These are phyloP conservation scores for Siphonodentalium dalli DNA, from an alignment of 2,888 invertebrate species.

Conservation along the genomic window DNA sequence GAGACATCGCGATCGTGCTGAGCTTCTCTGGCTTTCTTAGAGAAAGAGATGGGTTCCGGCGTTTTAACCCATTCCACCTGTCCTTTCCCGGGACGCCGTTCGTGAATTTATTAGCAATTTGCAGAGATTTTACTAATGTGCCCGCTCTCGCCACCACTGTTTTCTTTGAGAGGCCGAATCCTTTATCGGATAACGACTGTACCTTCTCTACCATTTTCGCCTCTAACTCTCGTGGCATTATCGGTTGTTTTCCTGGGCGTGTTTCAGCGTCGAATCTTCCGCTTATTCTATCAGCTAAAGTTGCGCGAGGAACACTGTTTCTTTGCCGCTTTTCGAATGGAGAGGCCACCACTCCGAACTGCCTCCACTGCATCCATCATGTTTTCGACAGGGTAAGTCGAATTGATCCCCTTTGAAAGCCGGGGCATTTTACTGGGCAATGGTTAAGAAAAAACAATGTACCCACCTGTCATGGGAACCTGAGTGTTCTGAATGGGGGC, in stretches of 20 bases:
- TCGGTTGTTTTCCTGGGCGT: not conserved
- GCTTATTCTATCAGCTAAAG: not conserved
- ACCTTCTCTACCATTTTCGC: conserved; percentile 1
- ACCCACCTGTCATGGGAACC: too few species aligned
- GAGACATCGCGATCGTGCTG: not conserved
- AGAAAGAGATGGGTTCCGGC: not conserved
- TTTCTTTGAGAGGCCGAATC: conserved; percentile 3
- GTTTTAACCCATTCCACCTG: conserved; percentile 1
- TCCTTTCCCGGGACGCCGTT: not conserved
- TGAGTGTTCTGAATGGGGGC: too few species aligned
- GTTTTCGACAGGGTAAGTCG: not conserved
- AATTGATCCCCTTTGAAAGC: too few species aligned
- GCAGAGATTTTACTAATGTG: not conserved
- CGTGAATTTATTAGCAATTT: conserved; percentile 3
- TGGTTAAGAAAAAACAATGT: too few species aligned
- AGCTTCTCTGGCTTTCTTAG: conserved; percentile 3
- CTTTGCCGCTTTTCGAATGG: not conserved
- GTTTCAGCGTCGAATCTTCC: not conserved
- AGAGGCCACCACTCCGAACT: not conserved
- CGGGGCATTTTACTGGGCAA: too few species aligned
- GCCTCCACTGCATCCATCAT: conserved; percentile 7
- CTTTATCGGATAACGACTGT: not conserved
- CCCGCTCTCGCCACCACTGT: conserved; percentile 1
- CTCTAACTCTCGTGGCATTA: not conserved
- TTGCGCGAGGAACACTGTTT: not conserved